These are phyloP conservation scores for Aricia artaxerxes DNA, from an alignment of 2,888 invertebrate genomes.

Conservation along the genomic window DNA sequence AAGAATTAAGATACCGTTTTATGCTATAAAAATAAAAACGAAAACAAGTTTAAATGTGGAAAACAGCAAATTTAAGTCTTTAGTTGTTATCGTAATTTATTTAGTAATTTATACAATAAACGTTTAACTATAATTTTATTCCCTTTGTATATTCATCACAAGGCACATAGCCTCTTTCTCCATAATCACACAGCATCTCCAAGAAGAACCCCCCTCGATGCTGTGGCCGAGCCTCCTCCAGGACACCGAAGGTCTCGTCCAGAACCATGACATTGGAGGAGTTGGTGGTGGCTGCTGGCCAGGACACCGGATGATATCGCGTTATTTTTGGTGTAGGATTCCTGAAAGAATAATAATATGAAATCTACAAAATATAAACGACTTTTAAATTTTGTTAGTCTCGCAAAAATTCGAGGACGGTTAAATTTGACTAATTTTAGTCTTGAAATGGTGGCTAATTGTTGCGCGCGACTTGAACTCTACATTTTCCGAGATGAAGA, in stretches of 20 bases:
- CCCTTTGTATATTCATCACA: conserved; percentile 46
- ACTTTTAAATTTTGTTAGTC: no score
- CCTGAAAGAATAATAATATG: conserved; percentile 48
- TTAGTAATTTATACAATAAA: not conserved
- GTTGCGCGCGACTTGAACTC: no score
- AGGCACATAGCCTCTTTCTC: conserved; percentile 62
- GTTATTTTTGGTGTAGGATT: conserved; percentile 59
- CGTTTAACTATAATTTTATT: not conserved
- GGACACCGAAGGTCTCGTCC: conserved; percentile 47
- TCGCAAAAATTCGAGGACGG: no score
- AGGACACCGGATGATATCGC: conserved; percentile 52
- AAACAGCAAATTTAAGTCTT: no score
- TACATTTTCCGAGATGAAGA: no score
- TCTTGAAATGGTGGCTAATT: no score
- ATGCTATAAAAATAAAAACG: no score
- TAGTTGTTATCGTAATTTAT: no score
- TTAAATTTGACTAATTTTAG: no score
- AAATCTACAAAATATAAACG: no score
- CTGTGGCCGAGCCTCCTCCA: conserved; percentile 43
- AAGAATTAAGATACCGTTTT: no score
- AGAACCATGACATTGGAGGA: conserved; percentile 53
- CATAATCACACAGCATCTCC: conserved; percentile 59
- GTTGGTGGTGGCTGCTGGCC: conserved; percentile 55
- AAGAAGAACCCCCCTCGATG: conserved; percentile 52
- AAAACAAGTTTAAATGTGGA: no score